Percentiles rank a stretch among this genome's conserved stretches.
phyloP scores from a whole-genome alignment of 2,888 invertebrate genomes.

The Troides helena region DNA sequence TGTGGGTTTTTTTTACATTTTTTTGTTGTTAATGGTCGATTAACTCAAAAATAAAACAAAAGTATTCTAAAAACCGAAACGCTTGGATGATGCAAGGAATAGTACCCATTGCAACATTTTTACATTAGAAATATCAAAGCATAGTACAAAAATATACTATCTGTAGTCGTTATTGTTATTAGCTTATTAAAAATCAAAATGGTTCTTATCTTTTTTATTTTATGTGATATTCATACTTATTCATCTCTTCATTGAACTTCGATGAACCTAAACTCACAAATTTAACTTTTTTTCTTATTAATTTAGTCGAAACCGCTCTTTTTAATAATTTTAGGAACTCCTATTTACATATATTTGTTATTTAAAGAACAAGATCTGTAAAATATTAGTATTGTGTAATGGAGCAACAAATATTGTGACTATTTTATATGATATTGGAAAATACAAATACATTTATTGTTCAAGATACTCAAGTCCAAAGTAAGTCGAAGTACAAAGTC shows the following conservation, averaged over 20 bases:
- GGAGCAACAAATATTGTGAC: not conserved
- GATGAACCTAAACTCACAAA: not conserved
- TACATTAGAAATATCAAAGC: not conserved
- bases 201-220: not conserved
- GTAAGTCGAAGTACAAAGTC: no score
- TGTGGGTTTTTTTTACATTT: not conserved
- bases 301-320: not conserved
- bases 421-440: not conserved
- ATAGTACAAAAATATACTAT: not conserved
- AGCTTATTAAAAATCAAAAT: not conserved
- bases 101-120: slow-evolving; percentile 3
- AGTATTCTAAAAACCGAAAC: not conserved
- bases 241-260: not conserved
- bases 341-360: slow-evolving; percentile 2
- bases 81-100: slow-evolving; percentile 5
- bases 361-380: not conserved
- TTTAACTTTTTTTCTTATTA: not conserved
- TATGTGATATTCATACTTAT: not conserved
- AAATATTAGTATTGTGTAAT: not conserved
- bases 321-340: not conserved
- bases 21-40: not conserved
- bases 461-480: not conserved
- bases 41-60: slow-evolving; percentile 2
- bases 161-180: not conserved
- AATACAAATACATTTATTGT: not conserved